Percentiles rank a stretch among this genome's conserved stretches.
phyloP scores from a whole-genome alignment of 1,140 invertebrate species.

The Coenobita brevimanus region DNA sequence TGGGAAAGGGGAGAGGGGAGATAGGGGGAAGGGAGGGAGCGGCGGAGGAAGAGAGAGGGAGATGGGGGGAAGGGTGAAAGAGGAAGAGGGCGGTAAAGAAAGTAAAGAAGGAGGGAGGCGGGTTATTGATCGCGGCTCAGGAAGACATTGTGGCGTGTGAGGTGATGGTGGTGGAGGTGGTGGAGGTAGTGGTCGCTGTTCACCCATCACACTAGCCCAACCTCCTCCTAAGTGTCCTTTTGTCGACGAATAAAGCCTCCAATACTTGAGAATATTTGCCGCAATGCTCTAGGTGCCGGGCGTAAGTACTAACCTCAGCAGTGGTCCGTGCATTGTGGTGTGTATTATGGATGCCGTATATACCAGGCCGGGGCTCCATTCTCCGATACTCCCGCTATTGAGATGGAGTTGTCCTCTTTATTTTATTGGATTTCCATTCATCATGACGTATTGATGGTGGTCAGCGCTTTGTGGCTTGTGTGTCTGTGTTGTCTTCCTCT shows the following conservation, averaged over 20 bases:
- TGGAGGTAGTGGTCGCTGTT: no score
- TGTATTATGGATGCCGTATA: conserved; percentile 27
- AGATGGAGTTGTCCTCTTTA: conserved; percentile 37
- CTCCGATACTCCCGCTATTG: conserved; percentile 12
- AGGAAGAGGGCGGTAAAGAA: background rate
- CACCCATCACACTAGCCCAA: background rate
- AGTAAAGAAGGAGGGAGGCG: background rate
- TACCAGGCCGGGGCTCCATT: no score
- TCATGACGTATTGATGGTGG: conserved; percentile 23
- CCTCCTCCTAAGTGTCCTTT: conserved; percentile 18
- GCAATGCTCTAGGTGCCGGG: background rate
- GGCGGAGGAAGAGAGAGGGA: background rate
- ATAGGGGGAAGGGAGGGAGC: background rate
- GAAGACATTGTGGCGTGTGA: no score
- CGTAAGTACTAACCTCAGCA: background rate
- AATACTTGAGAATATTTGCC: conserved; percentile 21
- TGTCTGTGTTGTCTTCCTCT: conserved; percentile 17
- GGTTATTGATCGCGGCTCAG: background rate
- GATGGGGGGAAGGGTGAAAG: background rate
- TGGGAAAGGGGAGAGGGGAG: background rate
- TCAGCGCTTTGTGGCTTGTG: background rate
- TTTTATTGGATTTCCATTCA: conserved; percentile 43
- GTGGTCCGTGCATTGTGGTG: conserved; percentile 8
- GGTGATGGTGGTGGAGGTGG: no score
- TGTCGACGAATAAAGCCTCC: conserved; percentile 19